phyloP scores from a whole-genome alignment of 1,140 invertebrate species.

The Akabosia matsudoensis region DNA sequence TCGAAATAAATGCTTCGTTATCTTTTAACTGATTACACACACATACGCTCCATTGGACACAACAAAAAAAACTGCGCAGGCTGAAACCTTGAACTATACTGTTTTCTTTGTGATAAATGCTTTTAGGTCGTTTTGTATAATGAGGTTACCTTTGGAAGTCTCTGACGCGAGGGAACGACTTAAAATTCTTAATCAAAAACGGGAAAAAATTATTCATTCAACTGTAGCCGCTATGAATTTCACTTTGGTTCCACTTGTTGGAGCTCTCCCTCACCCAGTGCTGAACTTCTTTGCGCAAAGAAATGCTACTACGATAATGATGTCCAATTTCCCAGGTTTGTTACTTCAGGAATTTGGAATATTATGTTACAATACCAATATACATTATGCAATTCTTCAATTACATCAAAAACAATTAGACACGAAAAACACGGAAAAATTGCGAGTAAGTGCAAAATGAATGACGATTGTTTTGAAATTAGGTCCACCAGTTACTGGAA shows the following conservation, averaged over 20 bases:
- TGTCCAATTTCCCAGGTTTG: slow-evolving; percentile 3
- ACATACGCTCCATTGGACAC: too few relatives aligned
- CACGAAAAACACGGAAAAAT: too few relatives aligned
- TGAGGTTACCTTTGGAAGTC: slow-evolving; percentile 20
- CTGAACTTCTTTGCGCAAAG: neutral
- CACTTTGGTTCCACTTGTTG: neutral
- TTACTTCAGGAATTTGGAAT: neutral
- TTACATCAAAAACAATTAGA: too few relatives aligned
- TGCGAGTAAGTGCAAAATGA: too few relatives aligned
- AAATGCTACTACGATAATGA: slow-evolving; percentile 25
- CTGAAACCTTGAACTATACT: too few relatives aligned
- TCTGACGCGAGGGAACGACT: slow-evolving; percentile 5
- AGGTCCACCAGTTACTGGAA: slow-evolving; percentile 12
- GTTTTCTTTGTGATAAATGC: too few relatives aligned
- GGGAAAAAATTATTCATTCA: slow-evolving; percentile 8
- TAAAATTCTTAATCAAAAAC: slow-evolving; percentile 10
- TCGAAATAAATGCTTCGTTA: too few relatives aligned
- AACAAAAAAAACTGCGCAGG: too few relatives aligned
- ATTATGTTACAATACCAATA: neutral
- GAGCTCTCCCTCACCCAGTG: neutral
- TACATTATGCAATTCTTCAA: neutral
- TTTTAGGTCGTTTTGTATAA: slow-evolving; percentile 21
- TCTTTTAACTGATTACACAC: too few relatives aligned
- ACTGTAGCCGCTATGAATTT: slow-evolving; percentile 22
- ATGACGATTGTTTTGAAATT: neutral